A percentile compares a stretch with the other conserved stretches of the same genome.
phyloP scores from a whole-genome alignment of 2,888 invertebrate species.

The Andrena praecox region DNA sequence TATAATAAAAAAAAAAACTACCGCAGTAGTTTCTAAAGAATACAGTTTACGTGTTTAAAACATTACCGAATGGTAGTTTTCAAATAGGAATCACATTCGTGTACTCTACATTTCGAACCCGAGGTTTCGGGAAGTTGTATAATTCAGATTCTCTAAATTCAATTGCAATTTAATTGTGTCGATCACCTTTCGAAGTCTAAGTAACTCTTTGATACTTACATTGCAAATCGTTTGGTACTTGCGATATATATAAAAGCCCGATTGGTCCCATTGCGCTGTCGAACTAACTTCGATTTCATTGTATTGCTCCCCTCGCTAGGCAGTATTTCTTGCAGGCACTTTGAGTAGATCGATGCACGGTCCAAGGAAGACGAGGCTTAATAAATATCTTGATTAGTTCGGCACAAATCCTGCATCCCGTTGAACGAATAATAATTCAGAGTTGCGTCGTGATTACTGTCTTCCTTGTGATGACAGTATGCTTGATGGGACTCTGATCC shows the following conservation, averaged over 20 bases:
- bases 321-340: conserved; percentile 44
- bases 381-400: conserved; percentile 32
- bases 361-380: conserved; percentile 56
- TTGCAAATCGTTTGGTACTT: conserved; percentile 19
- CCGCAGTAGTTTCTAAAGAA: not conserved
- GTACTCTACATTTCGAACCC: too few species aligned
- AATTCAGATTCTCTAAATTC: conserved; percentile 5
- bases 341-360: conserved; percentile 35
- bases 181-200: not conserved
- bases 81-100: not conserved
- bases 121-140: too few species aligned
- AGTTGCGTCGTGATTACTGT: conserved; percentile 95
- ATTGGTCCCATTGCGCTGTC: conserved; percentile 37
- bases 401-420: conserved; percentile 23
- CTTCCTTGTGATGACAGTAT: conserved; percentile 92
- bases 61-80: not conserved
- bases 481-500: conserved; percentile 87
- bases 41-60: conserved; percentile 19
- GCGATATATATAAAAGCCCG: conserved; percentile 23
- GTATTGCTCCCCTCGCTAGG: conserved; percentile 10
- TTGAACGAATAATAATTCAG: conserved; percentile 79
- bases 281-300: conserved; percentile 1
- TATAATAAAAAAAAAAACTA: not conserved
- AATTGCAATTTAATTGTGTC: conserved; percentile 2
- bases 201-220: conserved; percentile 3